phyloP scores from a whole-genome alignment of 2,888 invertebrate species.

The Steromphala cineraria region DNA sequence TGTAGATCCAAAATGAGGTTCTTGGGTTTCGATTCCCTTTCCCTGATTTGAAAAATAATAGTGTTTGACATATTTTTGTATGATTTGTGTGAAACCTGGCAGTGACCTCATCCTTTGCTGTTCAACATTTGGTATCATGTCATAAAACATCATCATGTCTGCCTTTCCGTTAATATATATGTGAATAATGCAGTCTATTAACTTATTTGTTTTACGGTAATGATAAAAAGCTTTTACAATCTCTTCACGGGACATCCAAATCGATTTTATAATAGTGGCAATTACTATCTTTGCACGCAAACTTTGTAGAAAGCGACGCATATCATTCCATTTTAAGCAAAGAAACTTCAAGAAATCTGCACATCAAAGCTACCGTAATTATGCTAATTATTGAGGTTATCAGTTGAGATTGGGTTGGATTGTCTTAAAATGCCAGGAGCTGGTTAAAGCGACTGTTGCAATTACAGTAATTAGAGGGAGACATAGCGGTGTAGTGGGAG shows the following conservation, averaged over 20 bases:
- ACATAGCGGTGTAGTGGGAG: not conserved
- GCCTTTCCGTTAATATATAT: too few relatives aligned
- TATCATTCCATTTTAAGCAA: not conserved
- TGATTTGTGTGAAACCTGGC: too few relatives aligned
- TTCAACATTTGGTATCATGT: too few relatives aligned
- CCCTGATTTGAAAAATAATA: too few relatives aligned
- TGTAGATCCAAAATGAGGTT: too few relatives aligned
- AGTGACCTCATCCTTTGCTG: too few relatives aligned
- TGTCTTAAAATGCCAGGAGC: conserved; percentile 13
- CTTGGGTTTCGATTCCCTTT: too few relatives aligned
- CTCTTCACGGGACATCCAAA: not conserved
- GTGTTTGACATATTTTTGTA: too few relatives aligned
- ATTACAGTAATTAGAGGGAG: conserved; percentile 9
- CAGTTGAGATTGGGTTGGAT: not conserved
- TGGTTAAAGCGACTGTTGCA: not conserved
- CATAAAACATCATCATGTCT: too few relatives aligned
- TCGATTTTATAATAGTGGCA: not conserved
- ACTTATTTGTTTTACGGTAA: too few relatives aligned
- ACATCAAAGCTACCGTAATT: conserved; percentile 20
- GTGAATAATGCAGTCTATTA: too few relatives aligned
- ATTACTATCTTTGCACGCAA: conserved; percentile 13
- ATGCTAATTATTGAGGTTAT: conserved; percentile 11
- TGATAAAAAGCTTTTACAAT: too few relatives aligned
- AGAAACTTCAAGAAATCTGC: conserved; percentile 13
- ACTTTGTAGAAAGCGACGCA: not conserved